A percentile compares a stretch with the other conserved stretches of the same genome.
phyloP scores from a whole-genome alignment of 2,888 invertebrate genomes.

The Callyntrura sp. region DNA sequence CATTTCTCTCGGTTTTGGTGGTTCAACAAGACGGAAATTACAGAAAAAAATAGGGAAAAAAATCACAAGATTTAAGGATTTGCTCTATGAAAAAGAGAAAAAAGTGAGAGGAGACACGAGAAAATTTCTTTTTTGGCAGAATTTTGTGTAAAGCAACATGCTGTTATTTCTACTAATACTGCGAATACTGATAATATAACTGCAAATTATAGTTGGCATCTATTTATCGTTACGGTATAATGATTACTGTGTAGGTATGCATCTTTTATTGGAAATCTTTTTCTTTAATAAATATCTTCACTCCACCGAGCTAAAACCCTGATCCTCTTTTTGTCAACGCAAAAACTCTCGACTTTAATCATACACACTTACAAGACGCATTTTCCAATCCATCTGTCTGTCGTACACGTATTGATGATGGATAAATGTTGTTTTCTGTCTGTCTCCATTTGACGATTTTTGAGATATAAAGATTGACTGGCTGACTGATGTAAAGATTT shows the following conservation, averaged over 20 bases:
- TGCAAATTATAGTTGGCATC: too few species aligned
- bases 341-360: too few species aligned
- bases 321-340: neutral
- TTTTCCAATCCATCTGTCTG: neutral
- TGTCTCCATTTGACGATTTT: neutral
- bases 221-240: too few species aligned
- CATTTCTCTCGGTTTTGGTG: neutral
- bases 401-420: conserved; percentile 12
- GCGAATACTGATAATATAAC: neutral
- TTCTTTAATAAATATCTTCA: too few species aligned
- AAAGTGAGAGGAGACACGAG: neutral
- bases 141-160: neutral
- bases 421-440: conserved; percentile 9
- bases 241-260: too few species aligned
- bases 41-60: too few species aligned
- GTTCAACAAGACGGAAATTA: too few species aligned
- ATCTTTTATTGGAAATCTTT: too few species aligned
- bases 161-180: neutral
- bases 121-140: neutral
- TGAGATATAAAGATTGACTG: conserved; percentile 29
- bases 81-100: too few species aligned
- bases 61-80: too few species aligned
- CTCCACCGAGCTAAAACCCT: neutral
- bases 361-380: too few species aligned
- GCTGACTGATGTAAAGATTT: neutral